A percentile compares a stretch with the other conserved stretches of the same genome.
Evolutionary conservation across 2,888 invertebrate species (phyloP).

Genomic region (Ametastegia equiseti): DNA sequence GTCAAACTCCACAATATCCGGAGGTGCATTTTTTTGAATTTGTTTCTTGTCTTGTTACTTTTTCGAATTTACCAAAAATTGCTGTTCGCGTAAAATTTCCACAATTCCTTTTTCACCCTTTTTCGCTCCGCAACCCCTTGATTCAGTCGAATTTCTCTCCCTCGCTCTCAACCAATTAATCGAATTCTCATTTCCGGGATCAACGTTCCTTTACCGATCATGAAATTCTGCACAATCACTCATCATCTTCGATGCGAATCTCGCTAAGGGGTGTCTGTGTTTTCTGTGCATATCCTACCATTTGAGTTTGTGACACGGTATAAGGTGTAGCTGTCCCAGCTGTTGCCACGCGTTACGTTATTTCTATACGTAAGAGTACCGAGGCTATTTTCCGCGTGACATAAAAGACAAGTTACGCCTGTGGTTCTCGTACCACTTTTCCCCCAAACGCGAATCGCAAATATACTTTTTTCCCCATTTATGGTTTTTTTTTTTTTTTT

Average conservation of each 20-base stretch:
- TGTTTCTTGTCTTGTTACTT: no score
- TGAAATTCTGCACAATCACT: not conserved
- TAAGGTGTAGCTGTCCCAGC: slow-evolving; percentile 23
- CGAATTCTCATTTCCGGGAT: no score
- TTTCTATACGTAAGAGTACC: slow-evolving; percentile 34
- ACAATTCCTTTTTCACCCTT: no score
- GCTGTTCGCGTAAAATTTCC: no score
- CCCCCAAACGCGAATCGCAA: slow-evolving; percentile 3
- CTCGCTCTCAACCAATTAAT: no score
- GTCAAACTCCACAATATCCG: no score
- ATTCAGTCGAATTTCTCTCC: no score
- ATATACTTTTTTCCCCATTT: no score
- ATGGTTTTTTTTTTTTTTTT: not conserved
- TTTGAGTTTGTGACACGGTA: not conserved
- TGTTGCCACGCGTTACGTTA: slow-evolving; percentile 39
- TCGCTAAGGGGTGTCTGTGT: not conserved
- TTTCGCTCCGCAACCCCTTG: no score
- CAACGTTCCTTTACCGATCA: not conserved
- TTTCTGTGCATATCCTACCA: not conserved
- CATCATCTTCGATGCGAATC: not conserved
- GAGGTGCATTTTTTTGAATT: no score
- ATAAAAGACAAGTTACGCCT: slow-evolving; percentile 39
- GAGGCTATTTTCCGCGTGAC: slow-evolving; percentile 22
- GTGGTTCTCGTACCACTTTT: slow-evolving; percentile 9
- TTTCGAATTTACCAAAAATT: no score